Percentiles rank a stretch among this genome's conserved stretches.
Evolutionary conservation across 2,113 vertebrate species (phyloP).

Genomic region (Nothocercus nigrocapillus): DNA sequence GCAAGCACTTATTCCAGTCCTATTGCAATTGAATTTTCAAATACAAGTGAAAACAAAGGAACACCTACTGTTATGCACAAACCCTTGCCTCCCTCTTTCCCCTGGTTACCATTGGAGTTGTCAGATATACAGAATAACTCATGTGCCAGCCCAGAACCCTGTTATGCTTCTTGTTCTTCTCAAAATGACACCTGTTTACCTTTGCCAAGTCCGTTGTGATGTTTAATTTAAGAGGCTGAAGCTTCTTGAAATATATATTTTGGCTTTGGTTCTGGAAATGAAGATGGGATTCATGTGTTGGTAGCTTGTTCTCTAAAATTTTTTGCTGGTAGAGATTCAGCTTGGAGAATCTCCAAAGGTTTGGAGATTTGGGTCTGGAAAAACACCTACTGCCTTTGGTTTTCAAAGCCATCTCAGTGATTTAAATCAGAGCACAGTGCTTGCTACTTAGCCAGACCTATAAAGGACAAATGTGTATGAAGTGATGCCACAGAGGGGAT

Average conservation of each 20-base stretch:
- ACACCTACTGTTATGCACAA: neutral
- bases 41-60: neutral
- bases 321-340: neutral
- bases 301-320: neutral
- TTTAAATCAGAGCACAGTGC: neutral
- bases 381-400: neutral
- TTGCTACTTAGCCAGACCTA: neutral
- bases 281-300: neutral
- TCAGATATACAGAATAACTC: neutral
- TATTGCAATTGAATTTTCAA: neutral
- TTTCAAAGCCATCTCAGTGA: neutral
- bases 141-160: neutral
- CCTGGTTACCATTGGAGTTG: neutral
- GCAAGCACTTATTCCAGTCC: neutral
- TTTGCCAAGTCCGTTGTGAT: neutral
- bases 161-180: neutral
- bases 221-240: neutral
- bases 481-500: accelerated
- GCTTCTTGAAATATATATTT: neutral
- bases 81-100: neutral
- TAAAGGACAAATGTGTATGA: neutral
- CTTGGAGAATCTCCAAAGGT: neutral
- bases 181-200: neutral
- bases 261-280: neutral
- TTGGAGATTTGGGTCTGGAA: neutral